Conservation (phyloP, 2,888 invertebrate species). For the Drosophila koepferae region DNA sequence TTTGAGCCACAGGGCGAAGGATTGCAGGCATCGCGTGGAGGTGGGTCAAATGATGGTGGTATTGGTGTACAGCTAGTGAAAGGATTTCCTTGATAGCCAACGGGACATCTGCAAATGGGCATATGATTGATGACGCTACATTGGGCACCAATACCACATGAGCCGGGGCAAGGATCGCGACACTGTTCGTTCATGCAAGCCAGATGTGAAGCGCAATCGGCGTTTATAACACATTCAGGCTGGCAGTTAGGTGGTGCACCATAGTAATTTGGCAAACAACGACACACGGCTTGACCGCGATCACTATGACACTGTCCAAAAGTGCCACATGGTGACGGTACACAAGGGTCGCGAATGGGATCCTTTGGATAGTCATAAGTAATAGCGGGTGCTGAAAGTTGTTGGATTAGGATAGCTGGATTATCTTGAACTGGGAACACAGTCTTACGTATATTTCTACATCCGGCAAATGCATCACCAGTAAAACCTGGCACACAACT, state of each 20-base stretch:
- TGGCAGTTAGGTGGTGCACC: constrained; percentile 90
- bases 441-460: constrained; percentile 85
- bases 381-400: constrained; percentile 65
- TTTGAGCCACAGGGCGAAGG: constrained; percentile 93
- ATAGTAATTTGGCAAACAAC: constrained; percentile 87
- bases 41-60: constrained; percentile 72
- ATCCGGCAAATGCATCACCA: constrained; percentile 90
- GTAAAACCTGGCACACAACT: constrained; percentile 88
- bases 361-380: constrained; percentile 67
- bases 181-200: constrained; percentile 89
- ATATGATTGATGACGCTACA: constrained; percentile 88
- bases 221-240: constrained; percentile 89
- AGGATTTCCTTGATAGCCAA: constrained; percentile 88
- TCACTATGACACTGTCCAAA: constrained; percentile 87
- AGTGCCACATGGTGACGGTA: constrained; percentile 89
- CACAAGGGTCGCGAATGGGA: constrained; percentile 87
- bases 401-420: constrained; percentile 14
- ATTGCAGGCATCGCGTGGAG: constrained; percentile 86
- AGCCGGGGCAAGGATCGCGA: constrained; percentile 89
- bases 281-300: constrained; percentile 87
- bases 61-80: constrained; percentile 86
- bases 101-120: constrained; percentile 88
- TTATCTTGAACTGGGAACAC: not conserved
- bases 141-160: constrained; percentile 87
- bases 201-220: constrained; percentile 88